Percentiles rank a stretch among this genome's conserved stretches.
These are phyloP conservation scores for Carabus problematicus DNA, from an alignment of 2,888 invertebrate genomes.

Conservation along the genomic window DNA sequence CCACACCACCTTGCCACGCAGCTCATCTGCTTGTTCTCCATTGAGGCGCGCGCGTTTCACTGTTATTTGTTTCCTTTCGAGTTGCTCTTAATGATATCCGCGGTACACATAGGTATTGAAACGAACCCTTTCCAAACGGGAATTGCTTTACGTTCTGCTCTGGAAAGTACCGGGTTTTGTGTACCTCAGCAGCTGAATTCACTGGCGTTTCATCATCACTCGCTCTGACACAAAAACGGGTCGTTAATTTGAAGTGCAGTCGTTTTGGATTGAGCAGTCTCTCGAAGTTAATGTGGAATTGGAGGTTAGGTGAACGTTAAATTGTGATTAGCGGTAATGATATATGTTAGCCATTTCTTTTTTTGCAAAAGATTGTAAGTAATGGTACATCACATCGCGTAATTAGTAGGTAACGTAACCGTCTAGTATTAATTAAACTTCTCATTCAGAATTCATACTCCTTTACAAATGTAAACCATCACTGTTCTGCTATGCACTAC, in stretches of 20 bases:
- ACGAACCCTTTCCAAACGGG: constrained; percentile 28
- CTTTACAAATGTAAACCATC: too few relatives aligned
- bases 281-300: too few relatives aligned
- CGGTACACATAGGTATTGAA: constrained; percentile 19
- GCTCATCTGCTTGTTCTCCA: too few relatives aligned
- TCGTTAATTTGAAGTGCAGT: too few relatives aligned
- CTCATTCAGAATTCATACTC: too few relatives aligned
- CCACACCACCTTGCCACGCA: constrained; percentile 37
- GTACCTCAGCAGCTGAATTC: constrained; percentile 19
- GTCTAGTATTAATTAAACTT: too few relatives aligned
- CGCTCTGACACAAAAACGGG: too few relatives aligned
- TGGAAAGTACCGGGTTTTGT: constrained; percentile 13
- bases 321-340: too few relatives aligned
- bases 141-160: constrained; percentile 19
- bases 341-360: not conserved
- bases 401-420: too few relatives aligned
- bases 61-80: constrained; percentile 39
- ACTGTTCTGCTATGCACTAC: not conserved
- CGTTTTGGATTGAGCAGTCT: too few relatives aligned
- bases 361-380: not conserved
- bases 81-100: constrained; percentile 37
- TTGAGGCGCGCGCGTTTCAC: constrained; percentile 29
- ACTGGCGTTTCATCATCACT: constrained; percentile 10
- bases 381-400: too few relatives aligned
- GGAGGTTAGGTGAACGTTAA: too few relatives aligned